Conservation (phyloP, 2,888 invertebrate species). For the Branchinecta sandiegonensis region DNA sequence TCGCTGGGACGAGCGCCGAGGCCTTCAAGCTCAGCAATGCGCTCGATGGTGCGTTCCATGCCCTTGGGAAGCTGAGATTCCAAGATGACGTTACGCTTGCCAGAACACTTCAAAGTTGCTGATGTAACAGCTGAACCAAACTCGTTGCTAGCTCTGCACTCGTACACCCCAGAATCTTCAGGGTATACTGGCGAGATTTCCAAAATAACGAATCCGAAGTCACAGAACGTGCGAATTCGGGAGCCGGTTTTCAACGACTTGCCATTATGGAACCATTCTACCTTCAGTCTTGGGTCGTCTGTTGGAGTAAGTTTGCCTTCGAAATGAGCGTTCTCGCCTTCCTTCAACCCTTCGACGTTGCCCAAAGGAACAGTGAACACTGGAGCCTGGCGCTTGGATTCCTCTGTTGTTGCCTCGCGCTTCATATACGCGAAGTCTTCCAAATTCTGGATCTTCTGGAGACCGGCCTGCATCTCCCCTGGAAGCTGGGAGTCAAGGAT, state of each 20-base stretch:
- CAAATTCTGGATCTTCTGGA: conserved; percentile 79
- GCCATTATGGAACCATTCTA: conserved; percentile 91
- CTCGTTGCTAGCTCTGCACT: conserved; percentile 68
- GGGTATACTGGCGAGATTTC: conserved; percentile 95
- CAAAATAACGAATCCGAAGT: conserved; percentile 92
- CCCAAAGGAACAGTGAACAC: conserved; percentile 76
- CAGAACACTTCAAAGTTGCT: conserved; percentile 32
- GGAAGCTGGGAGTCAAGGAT: conserved; percentile 85
- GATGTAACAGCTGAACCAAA: conserved; percentile 69
- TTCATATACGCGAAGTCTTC: conserved; percentile 74
- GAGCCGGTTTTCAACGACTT: conserved; percentile 51
- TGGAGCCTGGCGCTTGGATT: conserved; percentile 68
- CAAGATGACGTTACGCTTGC: conserved; percentile 71
- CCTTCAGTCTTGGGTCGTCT: conserved; percentile 74
- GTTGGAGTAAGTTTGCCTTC: conserved; percentile 66
- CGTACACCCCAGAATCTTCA: conserved; percentile 65
- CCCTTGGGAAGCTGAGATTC: conserved; percentile 83
- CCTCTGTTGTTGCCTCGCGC: conserved; percentile 54
- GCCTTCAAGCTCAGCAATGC: conserved; percentile 80
- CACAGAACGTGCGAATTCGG: conserved; percentile 88
- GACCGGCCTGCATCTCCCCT: conserved; percentile 85
- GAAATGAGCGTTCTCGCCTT: conserved; percentile 82
- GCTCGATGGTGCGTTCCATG: conserved; percentile 84
- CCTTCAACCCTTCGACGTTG: conserved; percentile 69
- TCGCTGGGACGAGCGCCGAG: conserved; percentile 51